Evolutionary conservation across 1,140 invertebrate species (phyloP).

Genomic region (Psix sp.): DNA sequence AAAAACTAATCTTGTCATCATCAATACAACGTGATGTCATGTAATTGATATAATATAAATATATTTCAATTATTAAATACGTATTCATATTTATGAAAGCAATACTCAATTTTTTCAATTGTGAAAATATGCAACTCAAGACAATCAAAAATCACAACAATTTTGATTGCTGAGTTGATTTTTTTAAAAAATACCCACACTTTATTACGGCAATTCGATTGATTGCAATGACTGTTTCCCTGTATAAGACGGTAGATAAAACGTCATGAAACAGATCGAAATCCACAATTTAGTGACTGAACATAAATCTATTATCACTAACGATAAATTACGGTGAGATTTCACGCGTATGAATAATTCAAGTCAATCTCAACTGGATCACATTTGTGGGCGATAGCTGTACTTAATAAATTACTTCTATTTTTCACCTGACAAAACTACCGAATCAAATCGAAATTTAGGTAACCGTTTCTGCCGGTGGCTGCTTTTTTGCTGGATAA

Average conservation of each 20-base stretch:
- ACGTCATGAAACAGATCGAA: slow-evolving; percentile 24
- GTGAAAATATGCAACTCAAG: no score
- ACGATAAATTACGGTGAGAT: slow-evolving; percentile 43
- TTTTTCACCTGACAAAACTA: not conserved
- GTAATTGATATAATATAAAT: no score
- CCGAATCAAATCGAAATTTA: not conserved
- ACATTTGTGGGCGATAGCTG: slow-evolving; percentile 6
- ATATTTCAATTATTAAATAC: no score
- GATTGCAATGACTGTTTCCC: slow-evolving; percentile 1
- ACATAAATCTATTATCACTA: slow-evolving; percentile 45
- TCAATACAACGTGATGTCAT: no score
- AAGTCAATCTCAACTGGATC: slow-evolving; percentile 30
- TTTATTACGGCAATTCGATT: slow-evolving; percentile 3
- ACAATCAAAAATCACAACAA: no score
- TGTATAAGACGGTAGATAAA: slow-evolving; percentile 10
- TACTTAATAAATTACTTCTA: slow-evolving; percentile 4
- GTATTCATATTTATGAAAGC: no score
- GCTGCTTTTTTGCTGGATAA: no score
- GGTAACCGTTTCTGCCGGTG: no score
- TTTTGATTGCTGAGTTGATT: no score
- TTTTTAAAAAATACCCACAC: no score
- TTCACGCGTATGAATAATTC: slow-evolving; percentile 44
- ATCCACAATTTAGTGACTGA: slow-evolving; percentile 33
- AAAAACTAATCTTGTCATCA: no score
- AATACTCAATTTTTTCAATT: no score